Percentiles rank a stretch among this genome's conserved stretches.
phyloP scores from a whole-genome alignment of 2,113 vertebrate species.

The Erinaceus europaeus region DNA sequence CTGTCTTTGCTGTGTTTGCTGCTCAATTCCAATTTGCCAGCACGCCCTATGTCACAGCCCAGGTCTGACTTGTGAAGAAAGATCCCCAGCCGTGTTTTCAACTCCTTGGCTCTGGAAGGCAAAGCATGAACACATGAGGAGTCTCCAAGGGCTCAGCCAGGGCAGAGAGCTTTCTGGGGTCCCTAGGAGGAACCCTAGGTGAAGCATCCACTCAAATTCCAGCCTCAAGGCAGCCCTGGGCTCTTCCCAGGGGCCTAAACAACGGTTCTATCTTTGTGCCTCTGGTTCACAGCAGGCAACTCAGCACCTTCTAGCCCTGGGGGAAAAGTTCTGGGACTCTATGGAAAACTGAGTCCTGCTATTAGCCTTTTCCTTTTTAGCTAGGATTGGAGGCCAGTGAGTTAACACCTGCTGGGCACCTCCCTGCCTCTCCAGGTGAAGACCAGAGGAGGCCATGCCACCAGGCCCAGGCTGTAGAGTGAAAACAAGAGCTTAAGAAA shows the following conservation, averaged over 20 bases:
- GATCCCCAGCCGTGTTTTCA: slow-evolving; percentile 89
- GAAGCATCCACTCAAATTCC: not conserved
- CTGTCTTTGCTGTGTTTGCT: slow-evolving; percentile 72
- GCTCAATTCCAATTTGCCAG: slow-evolving; percentile 74
- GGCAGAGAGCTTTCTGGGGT: not conserved
- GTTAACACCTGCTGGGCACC: no score
- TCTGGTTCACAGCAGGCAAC: not conserved
- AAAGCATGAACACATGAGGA: not conserved
- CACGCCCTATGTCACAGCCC: slow-evolving; percentile 60
- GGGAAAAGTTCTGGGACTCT: not conserved
- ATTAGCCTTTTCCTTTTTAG: no score
- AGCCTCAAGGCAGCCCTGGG: not conserved
- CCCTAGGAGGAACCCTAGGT: not conserved
- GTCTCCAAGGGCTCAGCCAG: not conserved
- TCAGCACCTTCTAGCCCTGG: not conserved
- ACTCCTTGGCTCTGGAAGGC: slow-evolving; percentile 88
- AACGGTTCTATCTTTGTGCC: not conserved
- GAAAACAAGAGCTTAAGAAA: not conserved
- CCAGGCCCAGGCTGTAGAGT: not conserved
- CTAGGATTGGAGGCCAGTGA: no score
- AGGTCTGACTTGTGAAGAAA: slow-evolving; percentile 88
- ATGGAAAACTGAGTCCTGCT: not conserved
- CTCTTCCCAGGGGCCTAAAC: not conserved
- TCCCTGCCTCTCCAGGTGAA: not conserved
- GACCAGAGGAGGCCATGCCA: not conserved